A percentile compares a stretch with the other conserved stretches of the same genome.
Evolutionary conservation across 2,888 invertebrate genomes (phyloP).

Genomic region (Meteorus cinctellus): DNA sequence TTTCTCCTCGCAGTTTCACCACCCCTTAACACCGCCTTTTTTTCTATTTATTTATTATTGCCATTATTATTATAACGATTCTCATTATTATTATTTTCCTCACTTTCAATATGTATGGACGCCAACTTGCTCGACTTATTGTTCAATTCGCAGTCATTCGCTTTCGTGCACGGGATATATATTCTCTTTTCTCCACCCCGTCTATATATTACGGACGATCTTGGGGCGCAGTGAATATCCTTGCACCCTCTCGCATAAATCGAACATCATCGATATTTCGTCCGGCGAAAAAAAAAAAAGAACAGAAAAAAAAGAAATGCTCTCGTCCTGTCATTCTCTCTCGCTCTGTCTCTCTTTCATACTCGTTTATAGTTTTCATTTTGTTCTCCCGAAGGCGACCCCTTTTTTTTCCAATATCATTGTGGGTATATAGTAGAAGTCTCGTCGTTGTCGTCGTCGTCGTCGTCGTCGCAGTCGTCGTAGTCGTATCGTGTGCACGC

Average conservation of each 20-base stretch:
- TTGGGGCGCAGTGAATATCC: slow-evolving; percentile 26
- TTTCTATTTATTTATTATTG: slow-evolving; percentile 11
- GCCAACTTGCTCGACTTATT: slow-evolving; percentile 6
- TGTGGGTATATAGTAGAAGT: slow-evolving; percentile 14
- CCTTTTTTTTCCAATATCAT: slow-evolving; percentile 35
- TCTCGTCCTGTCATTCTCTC: slow-evolving; percentile 14
- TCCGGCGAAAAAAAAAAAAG: not conserved
- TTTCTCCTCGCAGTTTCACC: slow-evolving; percentile 40
- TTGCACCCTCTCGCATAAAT: slow-evolving; percentile 40
- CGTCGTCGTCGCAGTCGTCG: not conserved
- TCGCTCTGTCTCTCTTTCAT: slow-evolving; percentile 22
- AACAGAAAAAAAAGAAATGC: not conserved
- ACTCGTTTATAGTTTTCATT: slow-evolving; percentile 34
- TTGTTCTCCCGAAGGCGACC: slow-evolving; percentile 25
- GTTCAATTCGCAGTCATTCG: slow-evolving; percentile 16
- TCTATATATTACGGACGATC: slow-evolving; percentile 32
- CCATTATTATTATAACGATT: not conserved
- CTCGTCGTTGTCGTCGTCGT: not conserved
- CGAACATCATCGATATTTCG: slow-evolving; percentile 34
- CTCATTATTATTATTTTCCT: not conserved
- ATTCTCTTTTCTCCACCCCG: slow-evolving; percentile 35
- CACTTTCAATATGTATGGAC: not conserved
- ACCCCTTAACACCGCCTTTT: slow-evolving; percentile 21
- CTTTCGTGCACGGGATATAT: not conserved
- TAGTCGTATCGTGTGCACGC: slow-evolving; percentile 48